phyloP scores from a whole-genome alignment of 2,797 vertebrate species.

The Rhabdomys pumilio region DNA sequence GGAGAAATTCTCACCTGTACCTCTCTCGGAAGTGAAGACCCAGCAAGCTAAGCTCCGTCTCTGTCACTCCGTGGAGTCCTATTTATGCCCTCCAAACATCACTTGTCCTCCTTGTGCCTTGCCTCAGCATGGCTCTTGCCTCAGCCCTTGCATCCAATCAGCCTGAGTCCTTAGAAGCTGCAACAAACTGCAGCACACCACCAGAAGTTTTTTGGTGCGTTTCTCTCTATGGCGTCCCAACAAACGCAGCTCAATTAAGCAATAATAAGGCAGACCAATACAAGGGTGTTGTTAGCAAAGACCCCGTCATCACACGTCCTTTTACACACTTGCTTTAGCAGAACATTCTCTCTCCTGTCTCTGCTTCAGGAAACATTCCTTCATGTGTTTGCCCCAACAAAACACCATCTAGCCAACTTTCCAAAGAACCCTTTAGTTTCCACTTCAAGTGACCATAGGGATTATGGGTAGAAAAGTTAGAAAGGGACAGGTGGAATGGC shows the following conservation, averaged over 20 bases:
- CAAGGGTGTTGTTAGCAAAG: background rate
- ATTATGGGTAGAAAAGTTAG: slow-evolving; percentile 15
- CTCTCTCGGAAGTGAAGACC: background rate
- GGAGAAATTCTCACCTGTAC: background rate
- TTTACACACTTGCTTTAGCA: background rate
- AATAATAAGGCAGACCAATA: background rate
- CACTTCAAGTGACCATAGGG: background rate
- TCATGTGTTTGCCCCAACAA: background rate
- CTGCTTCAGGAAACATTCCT: background rate
- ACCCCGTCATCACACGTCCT: background rate
- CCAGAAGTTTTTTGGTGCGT: background rate
- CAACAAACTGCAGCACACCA: background rate
- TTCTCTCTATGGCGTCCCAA: background rate
- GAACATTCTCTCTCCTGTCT: background rate
- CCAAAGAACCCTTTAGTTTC: background rate
- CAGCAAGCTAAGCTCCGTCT: background rate
- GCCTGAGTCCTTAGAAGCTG: background rate
- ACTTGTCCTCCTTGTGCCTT: background rate
- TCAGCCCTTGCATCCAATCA: background rate
- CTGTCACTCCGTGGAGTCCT: background rate
- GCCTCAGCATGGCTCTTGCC: background rate
- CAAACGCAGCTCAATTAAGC: background rate
- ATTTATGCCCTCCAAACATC: background rate
- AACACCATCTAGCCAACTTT: background rate
- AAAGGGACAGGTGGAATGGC: background rate